phyloP scores from a whole-genome alignment of 92 coral and sea anemone species.

The Phymanthus crucifer region DNA sequence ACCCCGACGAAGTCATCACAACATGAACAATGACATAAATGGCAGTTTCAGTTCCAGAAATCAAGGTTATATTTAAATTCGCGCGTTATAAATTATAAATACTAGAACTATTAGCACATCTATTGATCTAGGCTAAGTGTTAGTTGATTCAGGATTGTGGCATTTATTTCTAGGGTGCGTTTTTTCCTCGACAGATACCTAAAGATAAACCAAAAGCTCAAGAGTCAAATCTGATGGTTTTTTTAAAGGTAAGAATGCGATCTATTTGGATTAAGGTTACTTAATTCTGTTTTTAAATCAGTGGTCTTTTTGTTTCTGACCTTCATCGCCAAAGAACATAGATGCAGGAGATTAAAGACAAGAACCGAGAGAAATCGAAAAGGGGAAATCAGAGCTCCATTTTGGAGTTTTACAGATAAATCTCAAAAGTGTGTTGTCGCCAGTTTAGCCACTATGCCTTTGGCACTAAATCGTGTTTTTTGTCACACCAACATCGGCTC shows the following conservation, averaged over 20 bases:
- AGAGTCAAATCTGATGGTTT: not conserved
- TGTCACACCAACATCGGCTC: not conserved
- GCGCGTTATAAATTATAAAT: not conserved
- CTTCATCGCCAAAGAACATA: not conserved
- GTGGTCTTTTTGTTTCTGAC: not conserved
- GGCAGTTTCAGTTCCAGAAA: not conserved
- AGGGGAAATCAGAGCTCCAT: too few species aligned
- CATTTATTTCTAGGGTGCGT: not conserved
- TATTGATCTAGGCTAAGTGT: not conserved
- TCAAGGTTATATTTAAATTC: slow-evolving; percentile 7
- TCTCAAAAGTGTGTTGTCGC: too few species aligned
- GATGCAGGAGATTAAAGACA: too few species aligned
- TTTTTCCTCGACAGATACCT: not conserved
- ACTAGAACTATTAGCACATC: not conserved
- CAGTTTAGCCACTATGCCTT: too few species aligned
- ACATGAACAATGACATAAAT: slow-evolving; percentile 3
- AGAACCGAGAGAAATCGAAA: too few species aligned
- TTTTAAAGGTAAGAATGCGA: not conserved
- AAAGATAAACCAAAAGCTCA: not conserved
- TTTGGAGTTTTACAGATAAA: too few species aligned
- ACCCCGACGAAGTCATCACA: not conserved
- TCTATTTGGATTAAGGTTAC: not conserved
- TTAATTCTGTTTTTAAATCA: not conserved
- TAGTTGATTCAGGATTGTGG: not conserved
- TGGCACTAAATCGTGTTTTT: not conserved